Evolutionary conservation across 2,113 vertebrate genomes (phyloP).

Genomic region (Natator depressus): DNA sequence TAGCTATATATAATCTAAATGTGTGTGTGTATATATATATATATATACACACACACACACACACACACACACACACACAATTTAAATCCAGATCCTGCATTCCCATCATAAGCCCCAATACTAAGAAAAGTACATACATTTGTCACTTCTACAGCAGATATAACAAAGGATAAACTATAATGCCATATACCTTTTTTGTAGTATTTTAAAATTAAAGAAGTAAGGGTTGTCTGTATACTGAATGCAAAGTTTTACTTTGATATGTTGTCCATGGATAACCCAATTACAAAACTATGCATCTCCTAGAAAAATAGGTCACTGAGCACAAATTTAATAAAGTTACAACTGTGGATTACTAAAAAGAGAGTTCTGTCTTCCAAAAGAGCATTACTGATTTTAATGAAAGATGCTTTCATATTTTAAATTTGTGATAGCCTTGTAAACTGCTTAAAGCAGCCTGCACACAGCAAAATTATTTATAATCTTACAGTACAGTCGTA

Average conservation of each 20-base stretch:
- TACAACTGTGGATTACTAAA: constrained; percentile 59
- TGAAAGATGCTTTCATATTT: constrained; percentile 65
- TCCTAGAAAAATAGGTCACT: constrained; percentile 42
- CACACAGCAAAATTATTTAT: constrained; percentile 56
- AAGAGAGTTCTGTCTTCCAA: constrained; percentile 59
- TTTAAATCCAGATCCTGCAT: background rate
- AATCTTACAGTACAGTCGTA: constrained; percentile 57
- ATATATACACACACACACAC: accelerated
- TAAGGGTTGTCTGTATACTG: background rate
- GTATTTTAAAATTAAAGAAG: constrained; percentile 4
- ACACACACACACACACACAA: background rate
- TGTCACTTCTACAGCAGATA: background rate
- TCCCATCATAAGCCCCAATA: background rate
- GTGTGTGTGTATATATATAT: too few relatives aligned
- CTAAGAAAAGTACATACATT: background rate
- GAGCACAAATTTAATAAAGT: constrained; percentile 54
- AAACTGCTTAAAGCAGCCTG: constrained; percentile 42
- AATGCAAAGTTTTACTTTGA: constrained; percentile 17
- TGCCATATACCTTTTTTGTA: background rate
- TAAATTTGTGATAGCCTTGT: constrained; percentile 51
- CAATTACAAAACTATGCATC: background rate
- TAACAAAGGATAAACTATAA: background rate
- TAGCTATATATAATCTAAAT: background rate
- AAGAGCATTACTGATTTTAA: constrained; percentile 52
- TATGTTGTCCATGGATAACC: background rate